Percentiles rank a stretch among this genome's conserved stretches.
These are phyloP conservation scores for Rhingia rostrata DNA, from an alignment of 2,888 invertebrate genomes.

Conservation along the genomic window DNA sequence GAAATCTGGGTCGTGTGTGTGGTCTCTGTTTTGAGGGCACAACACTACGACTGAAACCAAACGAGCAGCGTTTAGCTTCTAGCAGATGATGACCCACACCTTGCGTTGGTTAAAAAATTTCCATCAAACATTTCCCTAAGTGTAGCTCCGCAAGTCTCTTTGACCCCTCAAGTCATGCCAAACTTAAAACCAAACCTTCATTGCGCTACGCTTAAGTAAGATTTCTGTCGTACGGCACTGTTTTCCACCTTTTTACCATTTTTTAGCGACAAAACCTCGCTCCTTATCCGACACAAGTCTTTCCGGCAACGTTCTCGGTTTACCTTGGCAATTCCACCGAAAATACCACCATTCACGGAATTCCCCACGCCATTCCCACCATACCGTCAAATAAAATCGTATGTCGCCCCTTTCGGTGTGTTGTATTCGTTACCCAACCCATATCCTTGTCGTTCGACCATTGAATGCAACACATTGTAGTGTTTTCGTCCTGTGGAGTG, in stretches of 20 bases:
- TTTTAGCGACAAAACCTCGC: neutral
- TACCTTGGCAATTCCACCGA: constrained; percentile 49
- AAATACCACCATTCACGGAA: constrained; percentile 21
- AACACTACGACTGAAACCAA: no score
- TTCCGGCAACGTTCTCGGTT: constrained; percentile 47
- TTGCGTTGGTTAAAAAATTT: no score
- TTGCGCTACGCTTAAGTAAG: constrained; percentile 15
- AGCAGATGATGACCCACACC: no score
- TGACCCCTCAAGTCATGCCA: constrained; percentile 15
- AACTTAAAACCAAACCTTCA: constrained; percentile 36
- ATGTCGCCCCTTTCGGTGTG: constrained; percentile 18
- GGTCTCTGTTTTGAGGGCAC: no score
- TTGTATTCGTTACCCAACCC: neutral
- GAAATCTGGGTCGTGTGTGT: no score
- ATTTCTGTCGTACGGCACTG: constrained; percentile 4
- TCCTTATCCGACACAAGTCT: constrained; percentile 22
- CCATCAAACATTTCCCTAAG: neutral
- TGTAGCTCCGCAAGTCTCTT: neutral
- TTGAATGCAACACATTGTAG: constrained; percentile 49
- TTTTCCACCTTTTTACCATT: neutral
- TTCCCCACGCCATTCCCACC: constrained; percentile 28
- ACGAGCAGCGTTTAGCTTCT: no score
- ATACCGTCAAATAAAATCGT: constrained; percentile 52
- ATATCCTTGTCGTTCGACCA: constrained; percentile 19
- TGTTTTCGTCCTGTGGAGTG: constrained; percentile 18